phyloP scores from a whole-genome alignment of 2,113 vertebrate genomes.

The Tretioscincus oriximinensis region DNA sequence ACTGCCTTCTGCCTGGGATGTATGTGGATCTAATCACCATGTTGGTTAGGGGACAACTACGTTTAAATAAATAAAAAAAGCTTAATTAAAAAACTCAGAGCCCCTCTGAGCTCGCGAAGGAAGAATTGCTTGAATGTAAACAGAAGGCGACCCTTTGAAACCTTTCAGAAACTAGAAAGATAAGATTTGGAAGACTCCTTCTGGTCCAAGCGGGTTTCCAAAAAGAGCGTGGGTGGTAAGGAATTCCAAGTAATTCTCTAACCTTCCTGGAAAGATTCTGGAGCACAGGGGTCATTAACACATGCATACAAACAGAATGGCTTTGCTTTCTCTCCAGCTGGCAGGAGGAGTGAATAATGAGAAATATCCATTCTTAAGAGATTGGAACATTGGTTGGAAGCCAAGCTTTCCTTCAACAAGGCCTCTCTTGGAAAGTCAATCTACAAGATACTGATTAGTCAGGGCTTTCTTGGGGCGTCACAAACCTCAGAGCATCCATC shows the following conservation, averaged over 20 bases:
- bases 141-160: neutral
- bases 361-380: constrained; percentile 22
- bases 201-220: constrained; percentile 25
- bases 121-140: neutral
- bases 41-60: neutral
- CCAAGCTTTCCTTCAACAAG: constrained; percentile 33
- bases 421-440: neutral
- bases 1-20: neutral
- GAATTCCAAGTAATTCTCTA: neutral
- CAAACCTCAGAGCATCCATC: neutral
- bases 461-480: neutral
- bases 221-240: neutral
- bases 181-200: neutral
- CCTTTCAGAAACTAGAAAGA: neutral
- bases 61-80: no score
- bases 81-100: neutral
- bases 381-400: constrained; percentile 16
- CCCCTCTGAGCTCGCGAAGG: neutral
- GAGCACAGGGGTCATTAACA: constrained; percentile 22
- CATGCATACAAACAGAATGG: neutral
- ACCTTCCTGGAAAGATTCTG: constrained; percentile 14
- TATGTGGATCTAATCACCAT: neutral
- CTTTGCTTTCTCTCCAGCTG: constrained; percentile 28
- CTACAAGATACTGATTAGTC: neutral
- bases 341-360: constrained; percentile 42